A percentile compares a stretch with the other conserved stretches of the same genome.
Conservation (phyloP, 2,888 invertebrate genomes). For the Scrobipalpa costella region DNA sequence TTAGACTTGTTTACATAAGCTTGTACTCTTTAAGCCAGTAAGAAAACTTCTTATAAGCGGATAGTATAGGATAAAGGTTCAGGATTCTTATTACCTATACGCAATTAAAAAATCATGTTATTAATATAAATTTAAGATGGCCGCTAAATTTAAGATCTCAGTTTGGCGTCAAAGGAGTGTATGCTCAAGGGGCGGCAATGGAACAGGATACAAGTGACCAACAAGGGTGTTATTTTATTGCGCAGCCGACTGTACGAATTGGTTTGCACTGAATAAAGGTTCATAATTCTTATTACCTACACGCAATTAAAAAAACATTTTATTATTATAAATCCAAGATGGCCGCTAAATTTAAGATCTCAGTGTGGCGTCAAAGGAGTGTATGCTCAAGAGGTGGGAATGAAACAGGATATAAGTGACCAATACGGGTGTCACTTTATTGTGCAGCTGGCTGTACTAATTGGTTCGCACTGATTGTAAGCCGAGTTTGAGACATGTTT, state of each 20-base stretch:
- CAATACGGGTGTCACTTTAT: slow-evolving; percentile 35
- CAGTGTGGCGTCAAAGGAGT: neutral
- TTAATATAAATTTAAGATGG: too few species aligned
- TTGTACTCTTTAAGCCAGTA: too few species aligned
- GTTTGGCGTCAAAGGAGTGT: neutral
- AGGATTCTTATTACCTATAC: too few species aligned
- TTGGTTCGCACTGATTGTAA: slow-evolving; percentile 19
- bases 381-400: neutral
- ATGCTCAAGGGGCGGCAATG: neutral
- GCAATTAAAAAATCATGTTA: too few species aligned
- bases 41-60: too few species aligned
- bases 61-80: too few species aligned
- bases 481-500: too few species aligned
- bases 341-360: too few species aligned
- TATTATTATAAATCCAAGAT: too few species aligned
- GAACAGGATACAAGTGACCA: slow-evolving; percentile 39
- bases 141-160: too few species aligned
- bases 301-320: too few species aligned
- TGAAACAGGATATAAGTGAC: slow-evolving; percentile 38
- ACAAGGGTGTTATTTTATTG: slow-evolving; percentile 35
- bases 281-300: too few species aligned
- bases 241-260: slow-evolving; percentile 30
- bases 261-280: neutral
- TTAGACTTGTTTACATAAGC: neutral
- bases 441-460: slow-evolving; percentile 32